Evolutionary conservation across 1,140 invertebrate genomes (phyloP).

Genomic region (Dendrolimus punctatus): DNA sequence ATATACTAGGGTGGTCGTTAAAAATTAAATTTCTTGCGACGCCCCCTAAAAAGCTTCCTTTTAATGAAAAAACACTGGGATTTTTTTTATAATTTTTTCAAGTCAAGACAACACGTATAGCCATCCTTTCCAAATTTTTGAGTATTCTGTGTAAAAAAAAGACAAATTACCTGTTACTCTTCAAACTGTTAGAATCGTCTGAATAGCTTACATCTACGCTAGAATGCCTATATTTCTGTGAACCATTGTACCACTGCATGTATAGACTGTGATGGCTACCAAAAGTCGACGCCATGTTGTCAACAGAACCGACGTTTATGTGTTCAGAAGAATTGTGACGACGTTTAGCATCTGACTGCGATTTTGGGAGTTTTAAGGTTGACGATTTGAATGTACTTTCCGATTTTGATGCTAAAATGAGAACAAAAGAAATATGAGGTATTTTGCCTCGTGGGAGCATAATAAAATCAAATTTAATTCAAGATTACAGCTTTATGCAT

Average conservation of each 20-base stretch:
- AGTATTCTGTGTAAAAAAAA: neutral
- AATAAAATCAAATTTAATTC: too few species aligned
- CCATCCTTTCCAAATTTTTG: too few species aligned
- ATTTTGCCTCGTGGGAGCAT: too few species aligned
- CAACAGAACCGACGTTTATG: constrained; percentile 33
- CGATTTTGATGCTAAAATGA: constrained; percentile 35
- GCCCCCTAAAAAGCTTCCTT: too few species aligned
- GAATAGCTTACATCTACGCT: constrained; percentile 63
- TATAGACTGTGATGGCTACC: constrained; percentile 56
- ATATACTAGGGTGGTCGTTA: too few species aligned
- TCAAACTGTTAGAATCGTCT: constrained; percentile 67
- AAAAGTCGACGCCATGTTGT: constrained; percentile 30
- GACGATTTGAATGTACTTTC: constrained; percentile 32
- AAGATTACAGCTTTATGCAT: too few species aligned
- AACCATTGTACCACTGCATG: constrained; percentile 41
- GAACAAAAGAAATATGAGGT: too few species aligned
- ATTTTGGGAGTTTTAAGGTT: constrained; percentile 41
- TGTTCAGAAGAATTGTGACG: constrained; percentile 73
- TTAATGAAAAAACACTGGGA: too few species aligned
- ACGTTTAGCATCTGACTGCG: constrained; percentile 55
- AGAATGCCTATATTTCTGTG: constrained; percentile 45
- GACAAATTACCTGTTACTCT: constrained; percentile 57
- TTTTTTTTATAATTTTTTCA: too few species aligned
- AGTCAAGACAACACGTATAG: too few species aligned
- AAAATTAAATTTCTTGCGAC: too few species aligned